phyloP scores from a whole-genome alignment of 2,888 invertebrate species.

The Melanophora roralis region DNA sequence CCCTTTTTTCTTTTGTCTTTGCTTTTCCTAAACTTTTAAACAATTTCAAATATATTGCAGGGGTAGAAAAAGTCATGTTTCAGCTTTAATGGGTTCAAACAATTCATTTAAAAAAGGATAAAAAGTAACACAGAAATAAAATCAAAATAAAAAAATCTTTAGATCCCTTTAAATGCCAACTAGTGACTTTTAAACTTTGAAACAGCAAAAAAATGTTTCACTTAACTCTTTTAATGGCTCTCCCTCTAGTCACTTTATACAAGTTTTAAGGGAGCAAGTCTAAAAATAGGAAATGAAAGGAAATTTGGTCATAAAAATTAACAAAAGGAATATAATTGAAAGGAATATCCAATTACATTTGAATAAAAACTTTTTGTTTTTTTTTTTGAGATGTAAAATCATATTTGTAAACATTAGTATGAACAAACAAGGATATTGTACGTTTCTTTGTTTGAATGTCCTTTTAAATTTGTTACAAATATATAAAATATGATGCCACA shows the following conservation, averaged over 20 bases:
- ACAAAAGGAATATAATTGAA: too few relatives aligned
- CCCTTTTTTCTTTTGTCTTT: too few relatives aligned
- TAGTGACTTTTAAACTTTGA: background rate
- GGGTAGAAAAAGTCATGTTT: background rate
- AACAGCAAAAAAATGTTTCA: background rate
- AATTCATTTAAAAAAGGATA: background rate
- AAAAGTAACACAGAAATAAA: background rate
- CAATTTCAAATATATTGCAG: too few relatives aligned
- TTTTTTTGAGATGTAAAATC: too few relatives aligned
- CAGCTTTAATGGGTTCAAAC: background rate
- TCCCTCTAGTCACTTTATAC: background rate
- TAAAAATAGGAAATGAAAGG: background rate
- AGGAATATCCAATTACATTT: slow-evolving; percentile 7
- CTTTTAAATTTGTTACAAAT: background rate
- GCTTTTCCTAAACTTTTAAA: too few relatives aligned
- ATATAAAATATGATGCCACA: background rate
- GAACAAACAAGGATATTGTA: too few relatives aligned
- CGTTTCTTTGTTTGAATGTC: background rate
- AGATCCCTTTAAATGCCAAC: background rate
- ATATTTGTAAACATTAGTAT: too few relatives aligned
- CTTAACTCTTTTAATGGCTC: background rate
- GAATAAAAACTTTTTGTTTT: too few relatives aligned
- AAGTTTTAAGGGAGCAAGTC: background rate
- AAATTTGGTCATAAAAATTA: background rate
- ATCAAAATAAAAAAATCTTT: background rate